A percentile compares a stretch with the other conserved stretches of the same genome.
Evolutionary conservation across 2,888 invertebrate species (phyloP).

Genomic region (Neocrepidodera transversa): DNA sequence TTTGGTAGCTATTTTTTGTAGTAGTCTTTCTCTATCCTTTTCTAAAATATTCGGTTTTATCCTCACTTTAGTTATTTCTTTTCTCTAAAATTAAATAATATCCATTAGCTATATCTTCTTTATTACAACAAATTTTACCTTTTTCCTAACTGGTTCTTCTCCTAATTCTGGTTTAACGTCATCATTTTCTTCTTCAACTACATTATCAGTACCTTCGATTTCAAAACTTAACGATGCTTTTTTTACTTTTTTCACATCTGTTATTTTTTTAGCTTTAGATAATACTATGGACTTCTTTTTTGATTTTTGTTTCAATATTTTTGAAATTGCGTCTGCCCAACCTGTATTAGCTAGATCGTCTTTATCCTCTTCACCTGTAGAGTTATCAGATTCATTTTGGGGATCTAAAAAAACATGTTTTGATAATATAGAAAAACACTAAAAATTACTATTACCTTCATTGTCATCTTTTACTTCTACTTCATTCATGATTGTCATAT

Average conservation of each 20-base stretch:
- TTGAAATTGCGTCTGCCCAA: slow-evolving; percentile 85
- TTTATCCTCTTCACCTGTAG: slow-evolving; percentile 37
- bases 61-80: slow-evolving; percentile 70
- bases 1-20: slow-evolving; percentile 87
- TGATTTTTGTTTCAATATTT: slow-evolving; percentile 77
- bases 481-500: slow-evolving; percentile 1
- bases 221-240: slow-evolving; percentile 67
- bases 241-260: slow-evolving; percentile 63
- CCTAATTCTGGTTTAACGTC: slow-evolving; percentile 38
- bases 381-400: slow-evolving; percentile 12
- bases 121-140: slow-evolving; percentile 50
- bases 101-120: background rate
- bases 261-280: slow-evolving; percentile 79
- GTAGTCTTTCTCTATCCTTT: slow-evolving; percentile 76
- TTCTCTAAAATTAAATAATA: slow-evolving; percentile 62
- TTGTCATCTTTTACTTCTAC: background rate
- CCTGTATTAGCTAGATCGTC: slow-evolving; percentile 66
- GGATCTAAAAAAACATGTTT: background rate
- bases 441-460: background rate
- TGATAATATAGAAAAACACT: background rate
- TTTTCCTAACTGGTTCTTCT: slow-evolving; percentile 56
- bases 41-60: slow-evolving; percentile 79
- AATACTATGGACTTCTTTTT: slow-evolving; percentile 78
- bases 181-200: slow-evolving; percentile 59
- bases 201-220: slow-evolving; percentile 65